A percentile compares a stretch with the other conserved stretches of the same genome.
Evolutionary conservation across 2,888 invertebrate genomes (phyloP).

Genomic region (Cyclophora albipunctata): DNA sequence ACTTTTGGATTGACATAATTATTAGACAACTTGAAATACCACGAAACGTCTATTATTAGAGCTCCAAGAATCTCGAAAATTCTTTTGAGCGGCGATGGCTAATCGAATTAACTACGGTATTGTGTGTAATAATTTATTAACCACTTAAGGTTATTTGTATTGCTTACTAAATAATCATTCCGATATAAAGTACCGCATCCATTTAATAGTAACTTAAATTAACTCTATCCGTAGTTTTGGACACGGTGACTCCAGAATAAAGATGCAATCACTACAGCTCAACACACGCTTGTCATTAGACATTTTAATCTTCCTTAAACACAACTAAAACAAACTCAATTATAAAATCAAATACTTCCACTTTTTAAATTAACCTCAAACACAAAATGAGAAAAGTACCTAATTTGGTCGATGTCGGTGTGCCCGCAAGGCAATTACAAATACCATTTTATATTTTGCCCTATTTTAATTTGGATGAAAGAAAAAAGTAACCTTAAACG

Average conservation of each 20-base stretch:
- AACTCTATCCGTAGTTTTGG: conserved; percentile 25
- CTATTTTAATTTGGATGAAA: conserved; percentile 25
- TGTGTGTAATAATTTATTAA: too few species aligned
- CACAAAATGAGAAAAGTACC: conserved; percentile 10
- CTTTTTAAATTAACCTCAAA: conserved; percentile 2
- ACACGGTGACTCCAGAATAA: conserved; percentile 49
- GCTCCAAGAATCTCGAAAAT: too few species aligned
- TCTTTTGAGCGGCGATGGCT: too few species aligned
- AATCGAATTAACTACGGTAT: too few species aligned
- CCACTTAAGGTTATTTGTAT: too few species aligned
- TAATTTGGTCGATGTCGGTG: conserved; percentile 2
- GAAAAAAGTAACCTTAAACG: conserved; percentile 18
- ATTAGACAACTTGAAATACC: too few species aligned
- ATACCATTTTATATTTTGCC: conserved; percentile 5
- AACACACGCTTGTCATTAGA: conserved; percentile 28
- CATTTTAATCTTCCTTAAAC: conserved; percentile 8
- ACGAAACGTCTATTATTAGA: too few species aligned
- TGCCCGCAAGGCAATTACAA: conserved; percentile 10
- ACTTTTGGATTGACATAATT: too few species aligned
- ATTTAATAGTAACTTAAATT: too few species aligned
- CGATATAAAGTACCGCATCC: too few species aligned
- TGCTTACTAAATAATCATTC: too few species aligned
- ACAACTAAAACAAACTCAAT: conserved; percentile 2
- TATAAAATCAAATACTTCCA: conserved; percentile 5
- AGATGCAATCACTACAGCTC: conserved; percentile 57